Evolutionary conservation across 1,140 invertebrate species (phyloP).

Genomic region (Platyura marginata): DNA sequence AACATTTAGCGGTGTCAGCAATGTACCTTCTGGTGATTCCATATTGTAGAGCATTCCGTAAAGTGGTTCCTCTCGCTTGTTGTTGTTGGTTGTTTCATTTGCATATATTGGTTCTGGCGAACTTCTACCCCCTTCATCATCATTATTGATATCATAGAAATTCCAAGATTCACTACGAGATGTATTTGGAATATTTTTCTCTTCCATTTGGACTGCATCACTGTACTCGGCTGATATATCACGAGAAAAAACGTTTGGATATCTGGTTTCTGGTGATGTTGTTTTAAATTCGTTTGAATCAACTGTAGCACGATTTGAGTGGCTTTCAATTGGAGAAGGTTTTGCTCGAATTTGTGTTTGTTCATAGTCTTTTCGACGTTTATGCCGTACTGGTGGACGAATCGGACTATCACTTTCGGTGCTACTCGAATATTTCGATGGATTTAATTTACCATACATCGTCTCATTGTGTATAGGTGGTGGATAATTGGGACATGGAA

Average conservation of each 20-base stretch:
- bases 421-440: not conserved
- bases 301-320: constrained; percentile 8
- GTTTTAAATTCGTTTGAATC: constrained; percentile 12
- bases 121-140: not conserved
- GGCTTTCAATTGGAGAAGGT: not conserved
- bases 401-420: not conserved
- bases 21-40: not conserved
- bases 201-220: constrained; percentile 10
- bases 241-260: constrained; percentile 9
- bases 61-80: not conserved
- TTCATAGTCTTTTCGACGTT: constrained; percentile 19
- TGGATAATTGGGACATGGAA: constrained; percentile 17
- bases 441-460: constrained; percentile 8
- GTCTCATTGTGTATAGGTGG: constrained; percentile 9
- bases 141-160: constrained; percentile 10
- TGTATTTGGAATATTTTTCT: constrained; percentile 12
- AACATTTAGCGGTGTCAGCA: not conserved
- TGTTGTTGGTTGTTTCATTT: constrained; percentile 13
- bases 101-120: constrained; percentile 19
- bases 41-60: not conserved
- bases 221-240: constrained; percentile 12
- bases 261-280: constrained; percentile 7
- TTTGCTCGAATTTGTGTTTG: constrained; percentile 11
- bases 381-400: constrained; percentile 9
- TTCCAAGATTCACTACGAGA: constrained; percentile 21